Conservation (phyloP, 1,140 invertebrate species). For the Drosophila willistoni region DNA sequence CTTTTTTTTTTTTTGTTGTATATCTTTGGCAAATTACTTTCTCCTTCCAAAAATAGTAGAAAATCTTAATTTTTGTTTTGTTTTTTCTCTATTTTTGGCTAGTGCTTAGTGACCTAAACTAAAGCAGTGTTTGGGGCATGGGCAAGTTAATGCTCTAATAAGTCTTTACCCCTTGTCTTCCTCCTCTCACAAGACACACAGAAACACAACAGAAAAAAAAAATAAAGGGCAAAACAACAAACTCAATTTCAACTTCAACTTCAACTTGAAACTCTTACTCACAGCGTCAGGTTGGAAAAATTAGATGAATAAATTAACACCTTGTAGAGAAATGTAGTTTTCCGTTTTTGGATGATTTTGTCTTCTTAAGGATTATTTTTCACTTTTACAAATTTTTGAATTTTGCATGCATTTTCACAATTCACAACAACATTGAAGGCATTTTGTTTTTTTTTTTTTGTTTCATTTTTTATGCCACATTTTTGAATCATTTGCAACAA, state of each 20-base stretch:
- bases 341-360: not conserved
- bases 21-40: slow-evolving; percentile 53
- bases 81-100: slow-evolving; percentile 22
- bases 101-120: slow-evolving; percentile 76
- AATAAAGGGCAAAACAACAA: slow-evolving; percentile 16
- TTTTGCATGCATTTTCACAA: slow-evolving; percentile 42
- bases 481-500: slow-evolving; percentile 65
- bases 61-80: slow-evolving; percentile 38
- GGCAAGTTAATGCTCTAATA: slow-evolving; percentile 66
- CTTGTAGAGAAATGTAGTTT: slow-evolving; percentile 25
- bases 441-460: not conserved
- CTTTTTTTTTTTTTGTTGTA: slow-evolving; percentile 11
- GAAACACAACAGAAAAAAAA: not conserved
- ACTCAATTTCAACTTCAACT: not conserved
- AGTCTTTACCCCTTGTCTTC: slow-evolving; percentile 28
- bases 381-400: not conserved
- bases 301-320: slow-evolving; percentile 62
- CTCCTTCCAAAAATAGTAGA: slow-evolving; percentile 31
- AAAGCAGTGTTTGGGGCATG: slow-evolving; percentile 24
- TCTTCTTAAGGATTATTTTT: slow-evolving; percentile 31
- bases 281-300: slow-evolving; percentile 41
- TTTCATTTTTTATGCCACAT: slow-evolving; percentile 53
- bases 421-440: slow-evolving; percentile 34
- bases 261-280: slow-evolving; percentile 28
- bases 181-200: not conserved